These are phyloP conservation scores for Cheiracanthium punctorium DNA, from an alignment of 2,888 invertebrate genomes.

Conservation along the genomic window DNA sequence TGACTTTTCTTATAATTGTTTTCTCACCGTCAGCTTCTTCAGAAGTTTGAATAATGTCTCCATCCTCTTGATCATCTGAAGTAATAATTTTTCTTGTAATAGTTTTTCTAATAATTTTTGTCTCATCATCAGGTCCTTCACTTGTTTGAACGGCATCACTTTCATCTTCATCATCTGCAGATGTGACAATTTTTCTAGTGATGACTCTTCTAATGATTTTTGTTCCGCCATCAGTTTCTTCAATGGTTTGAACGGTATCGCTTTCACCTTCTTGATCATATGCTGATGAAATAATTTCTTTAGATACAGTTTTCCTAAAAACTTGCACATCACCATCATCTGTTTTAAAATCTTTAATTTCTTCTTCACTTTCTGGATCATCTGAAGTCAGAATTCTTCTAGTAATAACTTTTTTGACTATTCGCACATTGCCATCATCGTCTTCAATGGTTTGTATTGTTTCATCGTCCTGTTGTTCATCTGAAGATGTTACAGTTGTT, in stretches of 20 bases:
- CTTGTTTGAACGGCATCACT: background rate
- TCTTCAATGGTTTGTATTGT: background rate
- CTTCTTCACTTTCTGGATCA: no score
- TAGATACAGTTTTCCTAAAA: background rate
- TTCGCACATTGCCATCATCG: no score
- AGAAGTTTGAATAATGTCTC: no score
- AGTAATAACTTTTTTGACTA: no score
- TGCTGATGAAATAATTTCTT: background rate
- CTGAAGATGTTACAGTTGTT: background rate
- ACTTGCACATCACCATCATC: background rate
- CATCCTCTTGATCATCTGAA: no score
- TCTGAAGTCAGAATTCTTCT: background rate
- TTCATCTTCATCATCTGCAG: no score
- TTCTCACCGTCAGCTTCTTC: background rate
- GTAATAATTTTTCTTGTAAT: no score
- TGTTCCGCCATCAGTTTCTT: background rate
- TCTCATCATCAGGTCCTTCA: background rate
- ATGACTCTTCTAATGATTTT: background rate
- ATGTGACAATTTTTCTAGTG: background rate
- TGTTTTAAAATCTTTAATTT: background rate
- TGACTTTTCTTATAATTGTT: background rate
- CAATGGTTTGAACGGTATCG: background rate
- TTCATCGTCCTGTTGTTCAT: background rate
- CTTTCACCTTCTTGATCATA: background rate
- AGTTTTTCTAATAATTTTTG: background rate